Evolutionary conservation across 1,140 invertebrate genomes (phyloP), one percentile per base, ranked within the genome.

Genomic region (Ericerus pela): DNA sequence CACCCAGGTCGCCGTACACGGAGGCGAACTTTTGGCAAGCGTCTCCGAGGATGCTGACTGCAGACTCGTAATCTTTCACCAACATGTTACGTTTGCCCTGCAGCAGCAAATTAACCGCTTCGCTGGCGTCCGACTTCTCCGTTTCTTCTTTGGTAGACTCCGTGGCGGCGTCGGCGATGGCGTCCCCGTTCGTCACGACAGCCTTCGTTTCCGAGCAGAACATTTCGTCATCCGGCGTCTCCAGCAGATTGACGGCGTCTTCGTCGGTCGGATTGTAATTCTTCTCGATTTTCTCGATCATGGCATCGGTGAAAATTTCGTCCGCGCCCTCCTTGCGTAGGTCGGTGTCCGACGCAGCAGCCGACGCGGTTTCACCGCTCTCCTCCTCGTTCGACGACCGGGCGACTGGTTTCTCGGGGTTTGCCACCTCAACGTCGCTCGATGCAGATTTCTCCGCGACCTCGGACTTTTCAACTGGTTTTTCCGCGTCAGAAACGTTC

Each of bases 401-500:
- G n/a, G n/a, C n/a, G n/a, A n/a, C n/a, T n/a, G n/a, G n/a, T n/a
- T n/a, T n/a, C n/a, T n/a, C n/a, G n/a, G n/a, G n/a, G n/a, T n/a
- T n/a, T 61, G 85, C 77, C 4, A 82, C 79, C 60, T 93, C 84
- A 0, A 87, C 82, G 2, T 88, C 69, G 53, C 80, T 73, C 1
- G 51, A 30, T 26, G 31, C 51, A 22, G 54, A 16, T 43, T 75
- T 61, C 0, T 69, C 62, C 28, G 75, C 67, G 10, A 72, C 74
- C 37, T 79, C 73, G 56, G 75, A 75, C 29, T 71, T 38, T 61
- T 82, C 84, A 33, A 85, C 84, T n/a, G 82, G 66, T 67, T 87
- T 88, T 0, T 88, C 81, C 11, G 93, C 63, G 68, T 93, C 89
- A 47, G 94, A 71, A 62, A 88, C 82, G 73, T 96, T 90, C 88